Evolutionary conservation across 1,140 invertebrate species (phyloP).

Genomic region (Trichomalopsis sarcophagae): DNA sequence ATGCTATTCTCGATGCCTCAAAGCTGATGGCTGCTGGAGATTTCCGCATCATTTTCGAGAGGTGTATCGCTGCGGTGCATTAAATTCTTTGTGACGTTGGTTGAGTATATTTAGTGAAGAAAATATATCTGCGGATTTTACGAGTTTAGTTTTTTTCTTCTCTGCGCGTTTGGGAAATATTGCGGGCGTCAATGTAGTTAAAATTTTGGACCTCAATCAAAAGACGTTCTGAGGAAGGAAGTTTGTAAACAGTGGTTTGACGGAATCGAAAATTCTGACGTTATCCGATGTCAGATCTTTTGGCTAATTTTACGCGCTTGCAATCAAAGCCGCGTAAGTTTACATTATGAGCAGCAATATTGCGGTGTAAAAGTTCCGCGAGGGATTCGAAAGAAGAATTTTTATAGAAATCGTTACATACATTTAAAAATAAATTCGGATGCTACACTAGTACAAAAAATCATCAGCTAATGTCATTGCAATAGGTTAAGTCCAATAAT

Average conservation of each 20-base stretch:
- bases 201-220: slow-evolving; percentile 6
- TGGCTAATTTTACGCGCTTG: neutral
- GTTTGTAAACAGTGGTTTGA: slow-evolving; percentile 4
- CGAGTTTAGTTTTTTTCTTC: too few relatives aligned
- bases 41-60: neutral
- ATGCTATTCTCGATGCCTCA: slow-evolving; percentile 12
- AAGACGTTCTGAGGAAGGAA: neutral
- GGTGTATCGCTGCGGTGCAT: neutral
- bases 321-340: neutral
- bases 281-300: neutral
- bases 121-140: too few relatives aligned
- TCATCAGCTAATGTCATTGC: too few relatives aligned
- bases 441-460: too few relatives aligned
- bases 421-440: too few relatives aligned
- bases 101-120: too few relatives aligned
- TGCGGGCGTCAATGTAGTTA: neutral
- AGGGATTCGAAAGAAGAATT: too few relatives aligned
- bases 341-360: slow-evolving; percentile 20
- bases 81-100: neutral
- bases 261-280: neutral
- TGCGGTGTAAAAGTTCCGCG: neutral
- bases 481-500: too few relatives aligned
- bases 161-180: too few relatives aligned
- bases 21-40: neutral
- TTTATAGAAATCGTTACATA: too few relatives aligned